Percentiles rank a stretch among this genome's conserved stretches.
phyloP scores from a whole-genome alignment of 2,113 vertebrate genomes.

The Tachysurus fulvidraco region DNA sequence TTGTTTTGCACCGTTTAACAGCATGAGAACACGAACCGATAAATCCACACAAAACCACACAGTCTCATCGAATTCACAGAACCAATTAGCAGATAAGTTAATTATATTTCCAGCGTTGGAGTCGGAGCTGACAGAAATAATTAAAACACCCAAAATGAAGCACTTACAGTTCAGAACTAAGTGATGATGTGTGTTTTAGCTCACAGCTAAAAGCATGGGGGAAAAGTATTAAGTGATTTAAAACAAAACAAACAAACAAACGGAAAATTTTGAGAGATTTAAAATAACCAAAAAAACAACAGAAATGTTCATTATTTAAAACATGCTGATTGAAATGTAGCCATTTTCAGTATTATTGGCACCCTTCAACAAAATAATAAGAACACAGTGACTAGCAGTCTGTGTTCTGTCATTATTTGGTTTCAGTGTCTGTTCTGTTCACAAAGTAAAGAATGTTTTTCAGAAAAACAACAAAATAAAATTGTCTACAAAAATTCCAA shows the following conservation, averaged over 20 bases:
- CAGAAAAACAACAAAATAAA: neutral
- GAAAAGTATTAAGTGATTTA: too few species aligned
- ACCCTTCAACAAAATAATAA: neutral
- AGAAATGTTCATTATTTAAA: neutral
- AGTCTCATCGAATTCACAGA: neutral
- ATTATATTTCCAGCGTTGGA: neutral
- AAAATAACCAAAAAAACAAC: neutral
- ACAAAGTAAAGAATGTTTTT: neutral
- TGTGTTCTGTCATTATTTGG: neutral
- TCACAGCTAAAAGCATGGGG: neutral
- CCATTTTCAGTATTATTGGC: neutral
- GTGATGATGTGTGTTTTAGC: neutral
- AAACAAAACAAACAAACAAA: too few species aligned
- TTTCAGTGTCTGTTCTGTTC: neutral
- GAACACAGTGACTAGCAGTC: too few species aligned
- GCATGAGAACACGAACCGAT: neutral
- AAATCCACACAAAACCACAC: neutral
- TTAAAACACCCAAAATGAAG: neutral
- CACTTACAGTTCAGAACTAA: constrained; percentile 3
- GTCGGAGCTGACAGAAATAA: neutral
- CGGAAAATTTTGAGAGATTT: too few species aligned
- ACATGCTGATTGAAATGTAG: neutral
- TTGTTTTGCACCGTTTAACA: neutral
- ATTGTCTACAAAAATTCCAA: too few species aligned
- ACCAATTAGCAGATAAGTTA: neutral